Conservation (phyloP, 2,113 vertebrate species). For the Atlantisia rogersi region DNA sequence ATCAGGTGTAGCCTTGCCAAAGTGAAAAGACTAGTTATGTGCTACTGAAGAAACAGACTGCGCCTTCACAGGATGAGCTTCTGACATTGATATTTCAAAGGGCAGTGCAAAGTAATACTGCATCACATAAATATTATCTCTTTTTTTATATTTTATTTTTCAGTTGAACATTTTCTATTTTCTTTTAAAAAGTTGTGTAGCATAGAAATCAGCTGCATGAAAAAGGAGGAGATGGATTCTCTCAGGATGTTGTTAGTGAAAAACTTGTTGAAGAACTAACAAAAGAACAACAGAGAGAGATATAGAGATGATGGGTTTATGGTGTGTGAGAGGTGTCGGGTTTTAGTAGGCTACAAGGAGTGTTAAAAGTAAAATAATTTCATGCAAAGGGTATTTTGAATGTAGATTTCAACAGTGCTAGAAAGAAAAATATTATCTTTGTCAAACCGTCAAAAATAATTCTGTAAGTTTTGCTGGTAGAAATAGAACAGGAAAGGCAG, state of each 20-base stretch:
- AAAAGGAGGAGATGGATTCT: neutral
- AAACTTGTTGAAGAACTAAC: neutral
- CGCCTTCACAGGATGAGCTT: neutral
- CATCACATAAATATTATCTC: neutral
- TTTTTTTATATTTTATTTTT: neutral
- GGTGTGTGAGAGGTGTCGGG: neutral
- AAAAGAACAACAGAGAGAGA: neutral
- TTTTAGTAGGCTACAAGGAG: neutral
- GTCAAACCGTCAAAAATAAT: neutral
- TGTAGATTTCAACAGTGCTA: neutral
- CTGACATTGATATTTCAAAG: neutral
- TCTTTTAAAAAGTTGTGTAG: neutral
- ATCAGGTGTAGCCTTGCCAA: neutral
- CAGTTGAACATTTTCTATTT: neutral
- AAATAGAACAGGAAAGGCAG: neutral
- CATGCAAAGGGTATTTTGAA: neutral
- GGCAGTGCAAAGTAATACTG: neutral
- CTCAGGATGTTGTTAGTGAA: neutral
- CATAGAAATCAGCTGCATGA: neutral
- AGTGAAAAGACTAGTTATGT: neutral
- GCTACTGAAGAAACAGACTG: neutral
- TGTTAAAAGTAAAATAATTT: neutral
- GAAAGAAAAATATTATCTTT: neutral
- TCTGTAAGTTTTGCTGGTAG: neutral
- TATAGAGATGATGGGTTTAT: neutral